Conservation (phyloP, 2,888 invertebrate species). For the Drosophila stalkeri region DNA sequence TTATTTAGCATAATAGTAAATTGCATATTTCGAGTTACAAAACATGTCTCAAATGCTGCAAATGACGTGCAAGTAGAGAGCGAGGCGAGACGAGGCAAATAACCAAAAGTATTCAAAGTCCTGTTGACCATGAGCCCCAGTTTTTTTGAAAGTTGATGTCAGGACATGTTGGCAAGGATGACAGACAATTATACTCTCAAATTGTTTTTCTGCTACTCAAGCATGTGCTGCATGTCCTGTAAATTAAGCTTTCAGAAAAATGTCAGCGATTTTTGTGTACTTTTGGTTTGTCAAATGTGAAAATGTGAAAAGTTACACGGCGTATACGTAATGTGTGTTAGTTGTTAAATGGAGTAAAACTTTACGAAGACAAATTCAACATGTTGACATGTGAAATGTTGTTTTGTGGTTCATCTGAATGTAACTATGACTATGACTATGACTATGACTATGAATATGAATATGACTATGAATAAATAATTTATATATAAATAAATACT, state of each 20-base stretch:
- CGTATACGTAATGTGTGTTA: constrained; percentile 71
- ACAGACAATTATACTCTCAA: constrained; percentile 31
- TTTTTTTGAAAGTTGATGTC: constrained; percentile 74
- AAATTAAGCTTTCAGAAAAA: constrained; percentile 72
- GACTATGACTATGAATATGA: not conserved
- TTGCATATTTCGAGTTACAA: constrained; percentile 1
- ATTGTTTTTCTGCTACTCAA: constrained; percentile 28
- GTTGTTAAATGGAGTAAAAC: constrained; percentile 9
- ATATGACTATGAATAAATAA: constrained; percentile 1
- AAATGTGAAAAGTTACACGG: constrained; percentile 46
- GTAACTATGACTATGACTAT: constrained; percentile 6
- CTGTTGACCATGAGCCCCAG: constrained; percentile 80
- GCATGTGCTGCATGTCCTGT: constrained; percentile 31
- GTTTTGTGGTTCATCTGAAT: constrained; percentile 16
- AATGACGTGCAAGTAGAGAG: constrained; percentile 16
- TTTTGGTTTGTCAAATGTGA: constrained; percentile 66
- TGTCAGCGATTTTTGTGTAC: constrained; percentile 67
- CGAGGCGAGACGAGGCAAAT: constrained; percentile 3
- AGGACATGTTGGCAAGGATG: constrained; percentile 40
- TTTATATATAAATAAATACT: constrained; percentile 49
- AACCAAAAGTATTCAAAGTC: constrained; percentile 76
- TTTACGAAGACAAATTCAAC: not conserved
- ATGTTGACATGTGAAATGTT: constrained; percentile 24
- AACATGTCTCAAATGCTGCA: constrained; percentile 37
- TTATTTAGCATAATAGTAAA: constrained; percentile 18